Conservation (phyloP, 2,113 vertebrate species). For the Carassius auratus region DNA sequence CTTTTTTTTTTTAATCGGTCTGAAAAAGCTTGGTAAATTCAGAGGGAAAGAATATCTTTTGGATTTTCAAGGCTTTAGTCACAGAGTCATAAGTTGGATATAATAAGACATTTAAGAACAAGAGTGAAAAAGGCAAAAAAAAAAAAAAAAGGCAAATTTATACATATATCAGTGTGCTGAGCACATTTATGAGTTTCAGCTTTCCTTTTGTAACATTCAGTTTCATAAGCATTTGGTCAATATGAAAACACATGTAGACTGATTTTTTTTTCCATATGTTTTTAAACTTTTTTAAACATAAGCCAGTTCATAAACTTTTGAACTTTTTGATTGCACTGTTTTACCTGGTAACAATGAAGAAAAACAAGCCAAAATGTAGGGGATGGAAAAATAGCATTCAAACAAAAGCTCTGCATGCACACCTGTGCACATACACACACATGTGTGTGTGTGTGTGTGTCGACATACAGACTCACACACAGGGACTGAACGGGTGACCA, state of each 20-base stretch:
- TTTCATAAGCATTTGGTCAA: neutral
- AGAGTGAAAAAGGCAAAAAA: neutral
- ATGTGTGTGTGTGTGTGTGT: neutral
- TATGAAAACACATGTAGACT: neutral
- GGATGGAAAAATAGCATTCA: slow-evolving; percentile 23
- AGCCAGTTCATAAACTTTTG: neutral
- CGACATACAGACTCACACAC: slow-evolving; percentile 19
- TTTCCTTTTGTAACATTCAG: neutral
- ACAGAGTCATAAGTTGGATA: neutral
- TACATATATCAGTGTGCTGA: neutral
- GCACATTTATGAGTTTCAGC: neutral
- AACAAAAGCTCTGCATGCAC: slow-evolving; percentile 39
- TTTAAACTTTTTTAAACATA: neutral
- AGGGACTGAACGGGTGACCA: slow-evolving; percentile 43
- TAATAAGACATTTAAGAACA: neutral
- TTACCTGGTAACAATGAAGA: neutral
- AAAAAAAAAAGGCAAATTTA: neutral
- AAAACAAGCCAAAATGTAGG: neutral
- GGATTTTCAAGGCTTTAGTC: neutral
- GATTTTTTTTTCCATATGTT: no score
- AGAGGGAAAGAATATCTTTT: neutral
- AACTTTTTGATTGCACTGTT: neutral
- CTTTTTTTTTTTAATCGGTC: no score
- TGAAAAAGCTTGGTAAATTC: neutral
- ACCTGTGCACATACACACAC: slow-evolving; percentile 39